phyloP scores from a whole-genome alignment of 2,888 invertebrate genomes.

The Sthenelais limicola region DNA sequence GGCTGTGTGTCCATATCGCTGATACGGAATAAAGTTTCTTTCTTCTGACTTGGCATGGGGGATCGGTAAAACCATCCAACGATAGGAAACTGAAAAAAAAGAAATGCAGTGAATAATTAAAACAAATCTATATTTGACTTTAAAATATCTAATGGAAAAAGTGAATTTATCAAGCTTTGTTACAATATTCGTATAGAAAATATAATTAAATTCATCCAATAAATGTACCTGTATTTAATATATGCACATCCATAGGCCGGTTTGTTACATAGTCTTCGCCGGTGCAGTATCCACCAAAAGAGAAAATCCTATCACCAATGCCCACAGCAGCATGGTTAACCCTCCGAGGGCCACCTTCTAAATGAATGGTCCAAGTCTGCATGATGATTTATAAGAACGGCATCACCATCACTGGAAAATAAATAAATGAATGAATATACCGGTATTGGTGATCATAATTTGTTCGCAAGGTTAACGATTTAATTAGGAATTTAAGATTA shows the following conservation, averaged over 20 bases:
- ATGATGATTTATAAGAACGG: too few relatives aligned
- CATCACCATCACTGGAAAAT: too few relatives aligned
- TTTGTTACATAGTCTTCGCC: conserved; percentile 80
- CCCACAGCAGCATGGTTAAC: conserved; percentile 94
- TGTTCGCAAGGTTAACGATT: too few relatives aligned
- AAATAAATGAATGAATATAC: too few relatives aligned
- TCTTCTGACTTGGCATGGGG: conserved; percentile 74
- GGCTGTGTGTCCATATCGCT: conserved; percentile 93
- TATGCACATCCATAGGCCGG: conserved; percentile 87
- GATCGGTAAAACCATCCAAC: conserved; percentile 74
- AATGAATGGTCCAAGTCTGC: conserved; percentile 82
- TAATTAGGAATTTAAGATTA: too few relatives aligned
- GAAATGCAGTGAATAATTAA: neutral
- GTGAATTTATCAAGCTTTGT: too few relatives aligned
- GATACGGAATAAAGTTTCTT: conserved; percentile 75
- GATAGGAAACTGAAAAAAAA: conserved; percentile 69
- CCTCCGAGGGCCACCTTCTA: conserved; percentile 91
- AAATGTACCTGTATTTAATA: conserved; percentile 82
- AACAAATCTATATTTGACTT: neutral
- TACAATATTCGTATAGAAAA: too few relatives aligned
- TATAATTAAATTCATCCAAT: too few relatives aligned
- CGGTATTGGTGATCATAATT: too few relatives aligned
- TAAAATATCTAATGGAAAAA: too few relatives aligned
- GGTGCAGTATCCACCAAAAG: conserved; percentile 93
- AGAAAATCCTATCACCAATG: conserved; percentile 82